Percentiles rank a stretch among this genome's conserved stretches.
Conservation (phyloP, 1,140 invertebrate genomes). For the Eurosta solidaginis region DNA sequence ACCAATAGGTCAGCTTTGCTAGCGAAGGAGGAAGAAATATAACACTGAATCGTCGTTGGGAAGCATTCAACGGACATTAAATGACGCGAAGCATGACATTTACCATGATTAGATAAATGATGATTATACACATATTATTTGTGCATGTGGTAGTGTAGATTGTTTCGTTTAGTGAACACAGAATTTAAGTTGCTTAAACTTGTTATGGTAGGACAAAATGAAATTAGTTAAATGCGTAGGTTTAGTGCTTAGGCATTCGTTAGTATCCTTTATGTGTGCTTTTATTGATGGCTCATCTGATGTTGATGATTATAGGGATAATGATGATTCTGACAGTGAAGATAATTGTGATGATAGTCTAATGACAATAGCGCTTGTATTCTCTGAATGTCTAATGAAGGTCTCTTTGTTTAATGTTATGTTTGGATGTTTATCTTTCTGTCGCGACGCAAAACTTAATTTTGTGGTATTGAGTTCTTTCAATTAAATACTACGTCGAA, state of each 20-base stretch:
- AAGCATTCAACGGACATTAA: no score
- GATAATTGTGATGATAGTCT: background rate
- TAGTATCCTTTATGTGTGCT: background rate
- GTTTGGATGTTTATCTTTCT: background rate
- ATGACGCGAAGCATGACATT: no score
- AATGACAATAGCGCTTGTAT: background rate
- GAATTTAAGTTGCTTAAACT: background rate
- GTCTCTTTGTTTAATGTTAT: background rate
- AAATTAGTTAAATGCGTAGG: background rate
- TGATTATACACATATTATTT: no score
- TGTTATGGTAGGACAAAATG: background rate
- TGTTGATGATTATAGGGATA: background rate
- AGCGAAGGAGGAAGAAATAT: no score
- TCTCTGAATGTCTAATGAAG: background rate
- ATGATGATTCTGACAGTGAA: background rate
- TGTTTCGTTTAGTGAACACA: background rate
- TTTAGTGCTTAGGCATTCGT: background rate
- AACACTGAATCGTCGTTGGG: no score
- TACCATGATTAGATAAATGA: no score
- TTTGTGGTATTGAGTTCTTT: slow-evolving; percentile 3
- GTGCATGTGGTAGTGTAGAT: no score
- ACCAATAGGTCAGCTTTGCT: background rate
- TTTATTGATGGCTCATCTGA: background rate
- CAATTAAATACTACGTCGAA: background rate
- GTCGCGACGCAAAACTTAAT: background rate